Conservation (phyloP, 1,140 invertebrate species). For the Hylaeus volcanicus region DNA sequence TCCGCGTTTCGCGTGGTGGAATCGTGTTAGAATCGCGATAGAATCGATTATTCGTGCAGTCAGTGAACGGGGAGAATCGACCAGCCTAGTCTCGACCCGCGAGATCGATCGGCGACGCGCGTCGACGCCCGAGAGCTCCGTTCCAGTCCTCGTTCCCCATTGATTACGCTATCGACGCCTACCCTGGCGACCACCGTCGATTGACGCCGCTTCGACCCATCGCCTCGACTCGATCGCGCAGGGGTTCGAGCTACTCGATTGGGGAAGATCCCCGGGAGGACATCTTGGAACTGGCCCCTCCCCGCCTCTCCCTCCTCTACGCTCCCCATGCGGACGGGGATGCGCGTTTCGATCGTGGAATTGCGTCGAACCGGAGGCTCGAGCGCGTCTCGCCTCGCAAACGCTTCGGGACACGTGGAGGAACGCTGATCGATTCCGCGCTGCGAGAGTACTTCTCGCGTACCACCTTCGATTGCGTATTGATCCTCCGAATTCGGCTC, state of each 20-base stretch:
- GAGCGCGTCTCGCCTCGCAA: background rate
- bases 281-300: slow-evolving; percentile 46
- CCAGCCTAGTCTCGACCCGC: background rate
- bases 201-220: slow-evolving; percentile 27
- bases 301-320: too few relatives aligned
- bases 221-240: slow-evolving; percentile 21
- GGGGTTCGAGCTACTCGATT: background rate
- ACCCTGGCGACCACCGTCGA: slow-evolving; percentile 24
- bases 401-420: slow-evolving; percentile 17
- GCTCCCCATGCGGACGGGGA: background rate
- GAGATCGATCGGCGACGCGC: background rate
- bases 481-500: slow-evolving; percentile 18
- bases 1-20: slow-evolving; percentile 23
- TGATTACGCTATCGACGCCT: slow-evolving; percentile 71
- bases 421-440: slow-evolving; percentile 18
- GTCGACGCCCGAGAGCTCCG: background rate
- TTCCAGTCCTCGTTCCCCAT: slow-evolving; percentile 35
- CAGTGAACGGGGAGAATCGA: background rate
- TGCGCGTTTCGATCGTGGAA: slow-evolving; percentile 50
- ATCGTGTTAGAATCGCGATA: background rate
- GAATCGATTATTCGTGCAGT: slow-evolving; percentile 15
- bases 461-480: slow-evolving; percentile 25
- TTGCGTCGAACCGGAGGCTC: background rate
- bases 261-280: slow-evolving; percentile 28
- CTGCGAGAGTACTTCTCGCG: too few relatives aligned